A percentile compares a stretch with the other conserved stretches of the same genome.
These are phyloP conservation scores for Cebuella pygmaea DNA, from an alignment of 2,797 vertebrate genomes.

Conservation along the genomic window DNA sequence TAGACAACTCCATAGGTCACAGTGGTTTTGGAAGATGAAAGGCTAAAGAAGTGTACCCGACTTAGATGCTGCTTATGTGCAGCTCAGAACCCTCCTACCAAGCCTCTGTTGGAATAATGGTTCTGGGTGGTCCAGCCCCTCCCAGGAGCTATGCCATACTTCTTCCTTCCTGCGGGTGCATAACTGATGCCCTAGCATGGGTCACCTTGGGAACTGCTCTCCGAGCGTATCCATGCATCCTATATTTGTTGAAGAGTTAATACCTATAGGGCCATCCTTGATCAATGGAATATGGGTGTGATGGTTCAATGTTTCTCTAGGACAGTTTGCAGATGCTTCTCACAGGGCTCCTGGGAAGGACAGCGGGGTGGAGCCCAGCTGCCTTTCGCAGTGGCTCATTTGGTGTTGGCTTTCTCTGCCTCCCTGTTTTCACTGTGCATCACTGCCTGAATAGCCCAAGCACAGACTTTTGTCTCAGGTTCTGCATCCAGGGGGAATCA, in stretches of 20 bases:
- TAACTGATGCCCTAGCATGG: background rate
- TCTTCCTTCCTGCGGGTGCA: background rate
- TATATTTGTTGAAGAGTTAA: background rate
- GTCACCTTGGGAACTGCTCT: background rate
- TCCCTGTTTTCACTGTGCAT: background rate
- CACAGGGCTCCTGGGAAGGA: background rate
- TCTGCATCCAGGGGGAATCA: background rate
- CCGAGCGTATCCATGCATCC: background rate
- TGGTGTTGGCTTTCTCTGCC: background rate
- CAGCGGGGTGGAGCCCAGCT: background rate
- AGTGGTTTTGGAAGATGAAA: background rate
- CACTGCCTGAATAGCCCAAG: background rate
- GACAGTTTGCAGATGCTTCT: background rate
- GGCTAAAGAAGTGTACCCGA: background rate
- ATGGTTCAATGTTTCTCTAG: background rate
- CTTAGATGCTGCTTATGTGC: background rate
- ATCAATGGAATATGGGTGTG: background rate
- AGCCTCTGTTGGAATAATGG: background rate
- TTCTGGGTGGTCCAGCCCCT: background rate
- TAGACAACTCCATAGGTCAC: background rate
- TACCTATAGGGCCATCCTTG: background rate
- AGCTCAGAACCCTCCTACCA: background rate
- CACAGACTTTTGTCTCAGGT: background rate
- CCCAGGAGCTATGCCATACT: background rate
- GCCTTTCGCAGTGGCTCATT: background rate